These are phyloP conservation scores for Nasonia longicornis DNA, from an alignment of 1,140 invertebrate species.

Conservation along the genomic window DNA sequence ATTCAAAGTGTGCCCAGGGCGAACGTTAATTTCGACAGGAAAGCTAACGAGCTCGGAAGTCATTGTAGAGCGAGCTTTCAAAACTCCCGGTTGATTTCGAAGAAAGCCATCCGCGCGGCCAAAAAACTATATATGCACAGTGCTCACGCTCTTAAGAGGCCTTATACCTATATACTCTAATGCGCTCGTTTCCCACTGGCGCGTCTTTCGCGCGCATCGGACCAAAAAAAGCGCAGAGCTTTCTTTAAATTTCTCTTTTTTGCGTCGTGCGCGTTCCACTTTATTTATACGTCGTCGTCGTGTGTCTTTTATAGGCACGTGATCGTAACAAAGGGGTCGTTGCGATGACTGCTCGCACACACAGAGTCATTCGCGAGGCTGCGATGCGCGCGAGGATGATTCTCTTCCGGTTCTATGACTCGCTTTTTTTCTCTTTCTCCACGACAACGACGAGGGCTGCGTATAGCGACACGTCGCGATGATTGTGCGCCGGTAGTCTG, in stretches of 20 bases:
- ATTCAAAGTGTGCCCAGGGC: too few species aligned
- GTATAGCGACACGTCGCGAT: too few species aligned
- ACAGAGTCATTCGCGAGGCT: not conserved
- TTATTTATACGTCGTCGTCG: not conserved
- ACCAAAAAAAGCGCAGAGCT: not conserved
- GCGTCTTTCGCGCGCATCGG: not conserved
- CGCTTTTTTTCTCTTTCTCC: not conserved
- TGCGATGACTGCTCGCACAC: not conserved
- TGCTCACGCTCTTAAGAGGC: too few species aligned
- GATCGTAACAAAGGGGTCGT: not conserved
- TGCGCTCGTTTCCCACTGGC: not conserved
- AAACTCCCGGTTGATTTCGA: not conserved
- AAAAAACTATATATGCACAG: too few species aligned
- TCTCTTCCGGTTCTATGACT: not conserved
- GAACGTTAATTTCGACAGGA: not conserved
- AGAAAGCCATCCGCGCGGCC: not conserved
- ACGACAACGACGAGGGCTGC: not conserved
- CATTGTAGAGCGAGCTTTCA: not conserved
- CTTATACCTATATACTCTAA: too few species aligned
- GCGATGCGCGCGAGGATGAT: not conserved
- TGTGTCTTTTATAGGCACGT: too few species aligned
- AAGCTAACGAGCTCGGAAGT: not conserved
- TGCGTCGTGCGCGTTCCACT: not conserved
- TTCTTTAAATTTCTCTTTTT: not conserved
- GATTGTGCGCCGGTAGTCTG: too few species aligned